These are phyloP conservation scores for Rhagoletis pomonella DNA, from an alignment of 1,140 invertebrate genomes.

Conservation along the genomic window DNA sequence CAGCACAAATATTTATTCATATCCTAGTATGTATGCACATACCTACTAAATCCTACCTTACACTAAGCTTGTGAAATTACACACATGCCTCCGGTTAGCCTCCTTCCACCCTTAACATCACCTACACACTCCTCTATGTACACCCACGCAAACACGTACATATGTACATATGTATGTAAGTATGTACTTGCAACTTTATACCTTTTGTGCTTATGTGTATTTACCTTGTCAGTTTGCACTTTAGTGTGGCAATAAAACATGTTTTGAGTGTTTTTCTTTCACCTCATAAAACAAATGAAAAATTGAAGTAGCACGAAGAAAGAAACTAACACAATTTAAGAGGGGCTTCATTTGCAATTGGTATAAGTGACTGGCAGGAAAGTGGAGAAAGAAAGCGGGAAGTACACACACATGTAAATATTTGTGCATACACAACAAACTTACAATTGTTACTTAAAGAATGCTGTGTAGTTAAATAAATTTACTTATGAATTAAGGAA, in stretches of 20 bases:
- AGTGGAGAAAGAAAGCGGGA: background rate
- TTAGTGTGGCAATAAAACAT: constrained; percentile 39
- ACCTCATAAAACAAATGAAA: constrained; percentile 11
- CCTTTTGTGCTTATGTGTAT: background rate
- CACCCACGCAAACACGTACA: too few species aligned
- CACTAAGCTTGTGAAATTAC: too few species aligned
- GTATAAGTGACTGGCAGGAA: background rate
- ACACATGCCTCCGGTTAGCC: too few species aligned
- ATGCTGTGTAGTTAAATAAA: constrained; percentile 9
- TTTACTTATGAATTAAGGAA: constrained; percentile 16
- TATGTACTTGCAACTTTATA: background rate
- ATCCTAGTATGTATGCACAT: too few species aligned
- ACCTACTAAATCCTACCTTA: too few species aligned
- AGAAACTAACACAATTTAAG: constrained; percentile 8
- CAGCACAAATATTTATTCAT: too few species aligned
- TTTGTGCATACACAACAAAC: constrained; percentile 29
- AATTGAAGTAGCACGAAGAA: background rate
- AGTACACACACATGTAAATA: background rate
- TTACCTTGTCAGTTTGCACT: constrained; percentile 32
- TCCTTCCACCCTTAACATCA: too few species aligned
- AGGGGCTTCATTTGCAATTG: background rate
- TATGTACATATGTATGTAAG: background rate
- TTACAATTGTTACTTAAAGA: background rate
- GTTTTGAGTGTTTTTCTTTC: constrained; percentile 45
- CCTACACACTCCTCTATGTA: too few species aligned